Evolutionary conservation across 2,797 vertebrate genomes (phyloP).

Genomic region (Cephalopachus bancanus): DNA sequence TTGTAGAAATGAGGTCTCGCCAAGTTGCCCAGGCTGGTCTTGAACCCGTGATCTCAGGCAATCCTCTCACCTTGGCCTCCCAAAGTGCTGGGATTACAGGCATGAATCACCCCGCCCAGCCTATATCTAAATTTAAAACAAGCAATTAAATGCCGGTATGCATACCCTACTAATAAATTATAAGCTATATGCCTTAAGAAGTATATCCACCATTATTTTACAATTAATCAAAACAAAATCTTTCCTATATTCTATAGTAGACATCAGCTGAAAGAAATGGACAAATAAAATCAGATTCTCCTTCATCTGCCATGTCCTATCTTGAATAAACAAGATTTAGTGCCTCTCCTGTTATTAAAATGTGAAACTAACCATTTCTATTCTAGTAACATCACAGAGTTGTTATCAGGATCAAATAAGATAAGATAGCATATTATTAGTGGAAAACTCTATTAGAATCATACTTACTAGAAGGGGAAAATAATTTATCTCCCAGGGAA

Average conservation of each 20-base stretch:
- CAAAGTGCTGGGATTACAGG: no score
- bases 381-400: neutral
- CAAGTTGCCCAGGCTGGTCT: no score
- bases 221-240: constrained; percentile 37
- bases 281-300: neutral
- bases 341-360: neutral
- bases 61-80: no score
- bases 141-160: neutral
- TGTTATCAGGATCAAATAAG: neutral
- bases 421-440: neutral
- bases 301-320: neutral
- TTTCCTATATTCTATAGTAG: constrained; percentile 4
- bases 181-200: neutral
- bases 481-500: neutral
- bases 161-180: neutral
- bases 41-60: neutral
- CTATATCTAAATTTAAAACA: constrained; percentile 32
- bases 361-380: constrained; percentile 35
- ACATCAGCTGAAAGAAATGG: constrained; percentile 23
- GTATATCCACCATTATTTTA: neutral
- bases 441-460: neutral
- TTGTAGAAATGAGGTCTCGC: no score
- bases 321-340: constrained; percentile 1
- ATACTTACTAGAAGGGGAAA: neutral
- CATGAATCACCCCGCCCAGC: neutral